Evolutionary conservation across 1,140 invertebrate species (phyloP).

Genomic region (Drosophila rufa): DNA sequence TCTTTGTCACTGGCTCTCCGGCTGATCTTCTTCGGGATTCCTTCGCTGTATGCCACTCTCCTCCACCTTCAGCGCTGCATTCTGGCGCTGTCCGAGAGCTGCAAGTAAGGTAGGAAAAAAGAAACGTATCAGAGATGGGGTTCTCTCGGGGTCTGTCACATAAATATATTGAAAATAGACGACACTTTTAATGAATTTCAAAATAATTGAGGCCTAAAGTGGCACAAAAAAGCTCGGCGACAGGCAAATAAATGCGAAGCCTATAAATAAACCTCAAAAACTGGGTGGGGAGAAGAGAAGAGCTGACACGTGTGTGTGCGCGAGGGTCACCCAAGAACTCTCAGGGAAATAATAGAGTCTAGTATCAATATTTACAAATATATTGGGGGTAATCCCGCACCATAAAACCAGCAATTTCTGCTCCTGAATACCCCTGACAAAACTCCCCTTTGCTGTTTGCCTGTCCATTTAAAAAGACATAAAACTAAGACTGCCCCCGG

Average conservation of each 20-base stretch:
- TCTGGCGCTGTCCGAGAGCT: constrained; percentile 16
- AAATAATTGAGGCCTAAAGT: constrained; percentile 82
- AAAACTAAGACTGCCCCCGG: constrained; percentile 43
- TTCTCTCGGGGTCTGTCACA: constrained; percentile 4
- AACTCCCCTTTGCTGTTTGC: constrained; percentile 60
- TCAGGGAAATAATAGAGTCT: background rate
- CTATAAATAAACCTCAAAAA: constrained; percentile 64
- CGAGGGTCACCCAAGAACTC: constrained; percentile 1
- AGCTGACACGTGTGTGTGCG: background rate
- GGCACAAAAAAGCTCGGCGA: constrained; percentile 69
- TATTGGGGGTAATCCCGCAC: background rate
- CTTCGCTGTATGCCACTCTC: background rate
- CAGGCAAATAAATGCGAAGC: constrained; percentile 70
- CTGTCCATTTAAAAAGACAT: constrained; percentile 78
- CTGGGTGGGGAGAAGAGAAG: constrained; percentile 7
- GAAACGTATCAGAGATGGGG: background rate
- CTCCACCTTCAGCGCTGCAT: constrained; percentile 37
- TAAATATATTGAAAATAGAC: constrained; percentile 75
- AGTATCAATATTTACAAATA: constrained; percentile 17
- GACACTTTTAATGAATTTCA: constrained; percentile 80
- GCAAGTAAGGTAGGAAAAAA: constrained; percentile 8
- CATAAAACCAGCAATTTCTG: constrained; percentile 4
- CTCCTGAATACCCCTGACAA: constrained; percentile 35
- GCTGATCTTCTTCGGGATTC: background rate
- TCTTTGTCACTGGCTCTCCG: constrained; percentile 17